Percentiles rank a stretch among this genome's conserved stretches.
Conservation (phyloP, 1,140 invertebrate genomes). For the Drosophila tani region DNA sequence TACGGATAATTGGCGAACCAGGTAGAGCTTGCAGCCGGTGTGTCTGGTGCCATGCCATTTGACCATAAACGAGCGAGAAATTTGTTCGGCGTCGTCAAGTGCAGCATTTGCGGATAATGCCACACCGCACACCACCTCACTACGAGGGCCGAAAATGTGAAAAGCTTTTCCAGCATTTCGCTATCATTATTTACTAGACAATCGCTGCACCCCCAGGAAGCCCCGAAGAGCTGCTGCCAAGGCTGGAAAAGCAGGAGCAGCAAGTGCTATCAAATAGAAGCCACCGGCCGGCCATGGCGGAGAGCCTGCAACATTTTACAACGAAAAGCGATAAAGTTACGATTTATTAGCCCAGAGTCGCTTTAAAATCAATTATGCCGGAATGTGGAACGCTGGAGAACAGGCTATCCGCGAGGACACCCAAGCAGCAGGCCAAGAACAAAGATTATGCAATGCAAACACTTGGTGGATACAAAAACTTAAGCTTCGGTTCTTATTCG, state of each 20-base stretch:
- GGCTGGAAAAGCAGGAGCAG: conserved; percentile 28
- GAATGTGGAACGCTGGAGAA: conserved; percentile 80
- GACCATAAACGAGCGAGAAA: conserved; percentile 81
- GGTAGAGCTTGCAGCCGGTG: conserved; percentile 59
- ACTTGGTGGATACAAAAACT: conserved; percentile 55
- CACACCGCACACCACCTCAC: background rate
- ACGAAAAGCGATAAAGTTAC: conserved; percentile 82
- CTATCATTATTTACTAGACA: conserved; percentile 79
- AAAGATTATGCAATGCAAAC: conserved; percentile 81
- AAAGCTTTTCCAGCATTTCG: conserved; percentile 69
- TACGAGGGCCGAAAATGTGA: conserved; percentile 56
- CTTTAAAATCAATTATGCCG: conserved; percentile 85
- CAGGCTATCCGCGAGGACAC: conserved; percentile 65
- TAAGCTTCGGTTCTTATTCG: background rate
- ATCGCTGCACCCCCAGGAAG: conserved; percentile 39
- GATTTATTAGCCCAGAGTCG: conserved; percentile 83
- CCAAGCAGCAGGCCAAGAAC: conserved; percentile 66
- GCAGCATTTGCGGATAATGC: conserved; percentile 72
- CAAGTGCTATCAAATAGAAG: conserved; percentile 55
- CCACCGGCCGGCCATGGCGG: conserved; percentile 11
- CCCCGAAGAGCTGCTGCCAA: conserved; percentile 3
- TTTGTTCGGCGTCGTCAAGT: conserved; percentile 76
- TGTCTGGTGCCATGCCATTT: conserved; percentile 79
- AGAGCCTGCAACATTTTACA: conserved; percentile 57
- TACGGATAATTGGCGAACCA: conserved; percentile 80